Percentiles rank a stretch among this genome's conserved stretches.
Evolutionary conservation across 2,888 invertebrate species (phyloP).

Genomic region (Leptinotarsa juncta): DNA sequence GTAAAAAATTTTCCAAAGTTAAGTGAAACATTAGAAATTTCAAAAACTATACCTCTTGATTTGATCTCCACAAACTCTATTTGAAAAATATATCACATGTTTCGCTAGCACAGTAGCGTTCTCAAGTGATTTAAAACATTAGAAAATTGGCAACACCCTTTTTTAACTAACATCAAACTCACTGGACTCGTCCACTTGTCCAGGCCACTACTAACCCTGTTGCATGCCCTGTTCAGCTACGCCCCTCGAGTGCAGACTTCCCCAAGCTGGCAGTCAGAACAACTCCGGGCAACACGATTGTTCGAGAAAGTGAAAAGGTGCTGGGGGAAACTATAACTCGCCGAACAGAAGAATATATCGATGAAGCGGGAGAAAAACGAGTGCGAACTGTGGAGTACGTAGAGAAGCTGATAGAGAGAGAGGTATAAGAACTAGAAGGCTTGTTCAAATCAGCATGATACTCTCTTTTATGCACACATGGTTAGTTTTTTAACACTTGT

Average conservation of each 20-base stretch:
- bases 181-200: slow-evolving; percentile 42
- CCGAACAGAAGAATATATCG: slow-evolving; percentile 89
- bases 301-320: slow-evolving; percentile 90
- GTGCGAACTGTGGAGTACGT: slow-evolving; percentile 93
- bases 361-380: slow-evolving; percentile 88
- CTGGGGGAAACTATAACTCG: slow-evolving; percentile 88
- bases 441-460: slow-evolving; percentile 55
- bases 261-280: slow-evolving; percentile 91
- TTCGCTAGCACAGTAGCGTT: no score
- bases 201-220: slow-evolving; percentile 60
- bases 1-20: neutral
- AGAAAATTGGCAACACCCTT: slow-evolving; percentile 8
- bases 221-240: slow-evolving; percentile 64
- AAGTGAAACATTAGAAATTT: neutral
- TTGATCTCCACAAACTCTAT: no score
- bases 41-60: no score
- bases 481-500: slow-evolving; percentile 60
- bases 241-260: slow-evolving; percentile 75
- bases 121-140: neutral
- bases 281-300: slow-evolving; percentile 84
- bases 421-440: slow-evolving; percentile 73
- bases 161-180: slow-evolving; percentile 14
- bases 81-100: no score
- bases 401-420: slow-evolving; percentile 95
- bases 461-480: slow-evolving; percentile 56